phyloP scores from a whole-genome alignment of 2,888 invertebrate genomes.

The Baccha elongata region DNA sequence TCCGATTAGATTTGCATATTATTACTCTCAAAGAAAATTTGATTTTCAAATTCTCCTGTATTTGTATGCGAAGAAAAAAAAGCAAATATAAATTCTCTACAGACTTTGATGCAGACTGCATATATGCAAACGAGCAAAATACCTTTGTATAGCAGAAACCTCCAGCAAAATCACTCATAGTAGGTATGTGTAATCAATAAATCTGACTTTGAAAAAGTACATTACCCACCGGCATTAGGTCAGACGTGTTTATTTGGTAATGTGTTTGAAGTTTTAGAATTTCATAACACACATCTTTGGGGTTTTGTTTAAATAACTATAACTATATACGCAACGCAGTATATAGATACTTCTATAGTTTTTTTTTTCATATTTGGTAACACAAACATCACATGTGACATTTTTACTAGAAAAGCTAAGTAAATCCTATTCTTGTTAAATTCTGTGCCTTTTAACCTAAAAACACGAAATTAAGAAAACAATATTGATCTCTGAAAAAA shows the following conservation, averaged over 20 bases:
- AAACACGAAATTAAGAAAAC: neutral
- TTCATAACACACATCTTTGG: neutral
- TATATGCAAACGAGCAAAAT: neutral
- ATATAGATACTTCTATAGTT: too few relatives aligned
- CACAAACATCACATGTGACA: neutral
- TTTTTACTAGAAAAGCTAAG: neutral
- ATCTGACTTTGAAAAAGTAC: too few relatives aligned
- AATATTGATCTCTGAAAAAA: neutral
- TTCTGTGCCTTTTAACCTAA: neutral
- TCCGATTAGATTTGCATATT: slow-evolving; percentile 63
- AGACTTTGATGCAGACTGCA: neutral
- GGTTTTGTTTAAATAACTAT: neutral
- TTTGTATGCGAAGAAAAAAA: neutral
- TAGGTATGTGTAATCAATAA: too few relatives aligned
- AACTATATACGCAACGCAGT: too few relatives aligned
- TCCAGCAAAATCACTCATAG: neutral
- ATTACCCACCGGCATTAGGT: slow-evolving; percentile 28
- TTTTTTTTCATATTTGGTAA: too few relatives aligned
- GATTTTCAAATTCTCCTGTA: slow-evolving; percentile 21
- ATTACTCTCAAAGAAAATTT: slow-evolving; percentile 29
- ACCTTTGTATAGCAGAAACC: neutral
- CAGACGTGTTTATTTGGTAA: slow-evolving; percentile 23
- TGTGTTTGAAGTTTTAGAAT: neutral
- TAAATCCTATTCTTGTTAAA: neutral
- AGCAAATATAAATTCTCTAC: neutral